phyloP scores from a whole-genome alignment of 2,113 vertebrate species.

The Corynorhinus townsendii region DNA sequence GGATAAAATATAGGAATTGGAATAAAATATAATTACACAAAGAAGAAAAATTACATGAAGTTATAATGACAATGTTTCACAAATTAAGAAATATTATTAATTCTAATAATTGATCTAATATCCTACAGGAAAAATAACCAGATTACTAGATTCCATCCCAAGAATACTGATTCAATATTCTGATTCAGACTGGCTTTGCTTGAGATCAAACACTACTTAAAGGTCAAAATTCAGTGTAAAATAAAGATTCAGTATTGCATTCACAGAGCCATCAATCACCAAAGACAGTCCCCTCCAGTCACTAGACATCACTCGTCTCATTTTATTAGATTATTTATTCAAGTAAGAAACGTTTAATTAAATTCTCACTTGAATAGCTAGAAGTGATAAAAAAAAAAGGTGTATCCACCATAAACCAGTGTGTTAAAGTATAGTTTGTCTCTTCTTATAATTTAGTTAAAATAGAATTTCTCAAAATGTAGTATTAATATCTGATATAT shows the following conservation, averaged over 20 bases:
- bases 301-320: not conserved
- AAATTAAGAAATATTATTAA: not conserved
- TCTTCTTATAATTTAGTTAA: not conserved
- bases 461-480: not conserved
- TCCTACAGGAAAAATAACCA: not conserved
- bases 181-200: not conserved
- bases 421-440: not conserved
- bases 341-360: conserved; percentile 61
- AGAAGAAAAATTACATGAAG: not conserved
- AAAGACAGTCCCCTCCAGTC: not conserved
- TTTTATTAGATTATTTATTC: conserved; percentile 59
- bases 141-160: not conserved
- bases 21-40: not conserved
- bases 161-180: not conserved
- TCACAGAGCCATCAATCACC: conserved; percentile 2
- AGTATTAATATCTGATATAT: not conserved
- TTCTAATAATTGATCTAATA: not conserved
- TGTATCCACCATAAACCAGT: not conserved
- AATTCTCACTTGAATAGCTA: conserved; percentile 57
- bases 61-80: not conserved
- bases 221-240: not conserved
- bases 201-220: not conserved
- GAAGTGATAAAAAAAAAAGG: conserved; percentile 37
- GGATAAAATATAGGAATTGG: not conserved
- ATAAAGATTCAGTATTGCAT: not conserved